Conservation (phyloP, 2,888 invertebrate species). For the Liopterus haemorrhoidalis region DNA sequence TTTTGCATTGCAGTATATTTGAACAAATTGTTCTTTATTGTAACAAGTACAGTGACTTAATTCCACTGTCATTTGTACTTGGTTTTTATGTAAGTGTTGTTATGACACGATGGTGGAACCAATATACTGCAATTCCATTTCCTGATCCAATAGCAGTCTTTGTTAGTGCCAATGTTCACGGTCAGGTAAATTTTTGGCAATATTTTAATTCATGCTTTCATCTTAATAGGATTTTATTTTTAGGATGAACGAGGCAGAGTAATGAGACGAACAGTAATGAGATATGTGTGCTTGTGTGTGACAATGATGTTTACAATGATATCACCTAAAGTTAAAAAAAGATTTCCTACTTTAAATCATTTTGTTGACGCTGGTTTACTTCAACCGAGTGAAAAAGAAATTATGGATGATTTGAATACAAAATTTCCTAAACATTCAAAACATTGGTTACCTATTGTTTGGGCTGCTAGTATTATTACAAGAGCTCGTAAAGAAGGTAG, state of each 20-base stretch:
- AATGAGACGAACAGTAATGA: slow-evolving; percentile 75
- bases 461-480: slow-evolving; percentile 86
- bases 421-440: slow-evolving; percentile 82
- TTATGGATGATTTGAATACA: slow-evolving; percentile 69
- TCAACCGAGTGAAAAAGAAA: slow-evolving; percentile 71
- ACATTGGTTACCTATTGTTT: slow-evolving; percentile 87
- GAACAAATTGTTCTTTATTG: slow-evolving; percentile 80
- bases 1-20: slow-evolving; percentile 58
- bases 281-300: slow-evolving; percentile 79
- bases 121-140: slow-evolving; percentile 77
- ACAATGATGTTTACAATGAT: slow-evolving; percentile 83
- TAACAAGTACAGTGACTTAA: slow-evolving; percentile 77
- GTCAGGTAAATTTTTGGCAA: slow-evolving; percentile 57
- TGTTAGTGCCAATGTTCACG: slow-evolving; percentile 76
- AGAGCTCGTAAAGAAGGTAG: slow-evolving; percentile 84
- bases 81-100: slow-evolving; percentile 92
- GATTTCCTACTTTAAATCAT: slow-evolving; percentile 78
- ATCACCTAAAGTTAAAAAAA: slow-evolving; percentile 80
- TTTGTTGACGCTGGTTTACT: slow-evolving; percentile 80
- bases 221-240: slow-evolving; percentile 25
- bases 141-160: slow-evolving; percentile 84
- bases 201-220: background rate
- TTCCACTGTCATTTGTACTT: slow-evolving; percentile 87
- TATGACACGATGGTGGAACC: slow-evolving; percentile 89
- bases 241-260: slow-evolving; percentile 76